Evolutionary conservation across 1,140 invertebrate species (phyloP), one percentile per base, ranked within the genome.

Genomic region (Leptinotarsa undecemlineata): DNA sequence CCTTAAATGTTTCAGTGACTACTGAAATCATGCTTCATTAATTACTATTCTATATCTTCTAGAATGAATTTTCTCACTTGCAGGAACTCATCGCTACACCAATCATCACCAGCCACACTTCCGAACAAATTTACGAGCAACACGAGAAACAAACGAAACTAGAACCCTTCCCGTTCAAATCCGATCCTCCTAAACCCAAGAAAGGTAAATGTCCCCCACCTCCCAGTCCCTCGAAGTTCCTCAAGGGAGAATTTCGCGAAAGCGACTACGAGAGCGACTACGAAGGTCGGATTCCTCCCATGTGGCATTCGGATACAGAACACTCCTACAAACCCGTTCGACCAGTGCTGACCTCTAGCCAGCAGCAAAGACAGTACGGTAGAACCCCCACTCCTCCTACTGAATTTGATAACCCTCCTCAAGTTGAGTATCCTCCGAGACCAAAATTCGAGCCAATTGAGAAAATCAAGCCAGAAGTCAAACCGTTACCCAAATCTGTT

Each of bases 261-360:
- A 91, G 91, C 80, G 92, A 94, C 80, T 92, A 92, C 77, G 91
- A 92, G 83, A 93, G 91, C 80, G 92, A 94, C 80, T 91, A 90
- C 74, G 92, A 93, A 68, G 87, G 87, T 48, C 87, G 88, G 74
- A 90, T 92, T 79, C 87, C 88, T 68, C 87, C 90, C 0, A 84
- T 90, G 26, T 92, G 92, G 88, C 87, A 88, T 74, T 86, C 88
- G 1, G 88, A 89, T 71, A 81, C 85, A 0, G 89, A 90, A 48
- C 87, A 88, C 60, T 81, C 85, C 8, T 90, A 88, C 76, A 88
- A 88, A 78, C 87, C 90, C 5, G 88, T 91, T 2, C 87, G 87
- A 71, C 87, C 90, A 3, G 86, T 86, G 64, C 84, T 90, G n/a
- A 86, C 87, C 48, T 85, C 86, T 74, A 86, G 85, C 82, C 83